Conservation (phyloP, 2,797 vertebrate genomes). For the Catamblyrhynchus diadema region DNA sequence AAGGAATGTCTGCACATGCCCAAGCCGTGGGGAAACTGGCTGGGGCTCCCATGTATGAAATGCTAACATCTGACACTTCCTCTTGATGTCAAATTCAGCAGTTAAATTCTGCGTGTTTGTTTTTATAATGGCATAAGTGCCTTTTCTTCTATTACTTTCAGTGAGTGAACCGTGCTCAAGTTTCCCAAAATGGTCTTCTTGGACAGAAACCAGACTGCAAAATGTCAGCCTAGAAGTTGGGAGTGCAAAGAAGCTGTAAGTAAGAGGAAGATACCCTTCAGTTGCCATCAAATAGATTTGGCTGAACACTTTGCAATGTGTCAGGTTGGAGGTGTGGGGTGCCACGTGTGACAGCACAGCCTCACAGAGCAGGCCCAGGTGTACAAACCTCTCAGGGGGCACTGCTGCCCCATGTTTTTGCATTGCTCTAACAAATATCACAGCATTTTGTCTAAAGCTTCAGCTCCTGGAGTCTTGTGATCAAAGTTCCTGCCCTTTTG, state of each 20-base stretch:
- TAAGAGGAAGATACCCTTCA: background rate
- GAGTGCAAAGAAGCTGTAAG: background rate
- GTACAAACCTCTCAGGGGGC: background rate
- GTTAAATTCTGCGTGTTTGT: background rate
- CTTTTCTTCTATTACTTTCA: background rate
- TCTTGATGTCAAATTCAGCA: background rate
- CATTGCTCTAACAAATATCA: background rate
- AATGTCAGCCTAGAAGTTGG: background rate
- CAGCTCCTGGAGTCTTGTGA: background rate
- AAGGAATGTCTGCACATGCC: background rate
- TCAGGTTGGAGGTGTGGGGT: background rate
- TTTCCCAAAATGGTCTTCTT: constrained; percentile 5
- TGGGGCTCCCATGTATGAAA: background rate
- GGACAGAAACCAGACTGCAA: constrained; percentile 13
- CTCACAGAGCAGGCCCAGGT: background rate
- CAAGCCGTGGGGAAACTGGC: background rate
- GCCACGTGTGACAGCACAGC: background rate
- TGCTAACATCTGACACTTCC: background rate
- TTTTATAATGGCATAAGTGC: background rate
- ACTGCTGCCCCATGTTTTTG: background rate
- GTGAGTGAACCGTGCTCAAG: background rate
- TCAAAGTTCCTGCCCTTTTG: background rate
- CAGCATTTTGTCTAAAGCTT: background rate
- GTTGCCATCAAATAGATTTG: background rate
- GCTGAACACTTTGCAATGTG: background rate